A percentile compares a stretch with the other conserved stretches of the same genome.
phyloP scores from a whole-genome alignment of 2,888 invertebrate species.

The Eucera pruinosa region DNA sequence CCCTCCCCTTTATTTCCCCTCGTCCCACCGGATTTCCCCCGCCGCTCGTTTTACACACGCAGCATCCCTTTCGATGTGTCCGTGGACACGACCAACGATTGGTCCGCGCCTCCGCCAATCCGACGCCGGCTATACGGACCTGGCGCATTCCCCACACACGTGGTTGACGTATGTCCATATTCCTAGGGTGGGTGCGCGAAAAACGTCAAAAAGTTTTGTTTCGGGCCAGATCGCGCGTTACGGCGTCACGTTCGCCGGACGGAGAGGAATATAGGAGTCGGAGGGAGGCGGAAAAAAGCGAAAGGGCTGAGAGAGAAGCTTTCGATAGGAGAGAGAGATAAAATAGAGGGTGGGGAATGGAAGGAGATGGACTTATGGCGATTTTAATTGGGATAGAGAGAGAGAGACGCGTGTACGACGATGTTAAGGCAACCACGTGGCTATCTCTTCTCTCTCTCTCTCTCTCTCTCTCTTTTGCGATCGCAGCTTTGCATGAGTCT shows the following conservation, averaged over 20 bases:
- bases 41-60: conserved; percentile 52
- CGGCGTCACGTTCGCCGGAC: not conserved
- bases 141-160: conserved; percentile 82
- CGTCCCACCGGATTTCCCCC: conserved; percentile 60
- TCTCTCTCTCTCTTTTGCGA: conserved; percentile 56
- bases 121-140: conserved; percentile 53
- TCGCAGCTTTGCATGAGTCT: too few relatives aligned
- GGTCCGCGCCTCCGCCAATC: conserved; percentile 74
- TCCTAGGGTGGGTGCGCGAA: conserved; percentile 77
- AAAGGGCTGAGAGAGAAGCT: too few relatives aligned
- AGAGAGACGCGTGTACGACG: conserved; percentile 49
- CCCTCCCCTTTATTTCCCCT: conserved; percentile 38
- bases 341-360: conserved; percentile 44
- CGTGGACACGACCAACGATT: conserved; percentile 61
- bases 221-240: conserved; percentile 67
- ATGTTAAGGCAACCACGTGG: conserved; percentile 74
- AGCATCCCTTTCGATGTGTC: conserved; percentile 55
- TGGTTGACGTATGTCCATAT: conserved; percentile 81
- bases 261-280: not conserved
- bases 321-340: conserved; percentile 1
- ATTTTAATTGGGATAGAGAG: too few relatives aligned
- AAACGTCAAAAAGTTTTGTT: conserved; percentile 80
- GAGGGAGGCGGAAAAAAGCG: not conserved
- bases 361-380: too few relatives aligned
- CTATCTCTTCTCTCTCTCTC: conserved; percentile 57